Evolutionary conservation across 1,140 invertebrate genomes (phyloP), one percentile per base, ranked within the genome.

Genomic region (Tetramorium parvispinum): DNA sequence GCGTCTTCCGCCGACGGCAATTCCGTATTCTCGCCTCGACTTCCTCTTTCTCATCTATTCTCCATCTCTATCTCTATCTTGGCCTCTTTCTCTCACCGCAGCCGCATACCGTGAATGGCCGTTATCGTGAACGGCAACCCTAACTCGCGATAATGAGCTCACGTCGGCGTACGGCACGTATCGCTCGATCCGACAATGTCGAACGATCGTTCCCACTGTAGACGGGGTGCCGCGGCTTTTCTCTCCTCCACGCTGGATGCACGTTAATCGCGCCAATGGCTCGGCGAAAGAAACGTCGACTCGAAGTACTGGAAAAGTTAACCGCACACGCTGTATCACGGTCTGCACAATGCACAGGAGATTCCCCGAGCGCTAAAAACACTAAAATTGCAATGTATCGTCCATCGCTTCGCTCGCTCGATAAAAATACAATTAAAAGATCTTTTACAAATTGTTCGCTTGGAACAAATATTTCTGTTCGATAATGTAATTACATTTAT

Each of bases 81-180:
- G 24, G 24, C 32, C 4, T 37, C 61, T 37, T 2, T 24, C 8
- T 49, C 21, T 46, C 37, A 0, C 37, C 37, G 59, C 40, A 24
- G 11, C 65, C 11, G 61, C 24, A 11, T 40, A 21, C 46, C 27
- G n/a, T 16, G 13, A 81, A 53, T 63, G 83, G 49, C 24, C 68
- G 68, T 83, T 83, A 83, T 83, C 79, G 55, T 65, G 53, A 82
- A 73, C 53, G 51, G 79, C 79, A 75, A 59, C 51, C 49, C 53
- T 83, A 83, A 83, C 79, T 83, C 53, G 79, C 8, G 68, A 83
- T 83, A 83, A 83, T 70, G 79, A 75, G 79, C 68, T 55, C 68
- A 75, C 79, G 53, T 59, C 53, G 68, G 79, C 68, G 37, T 51
- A 24, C 76, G 21, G 32, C 65, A 55, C 78, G 68, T 75, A 75